Evolutionary conservation across 2,888 invertebrate genomes (phyloP), one percentile per base, ranked within the genome.

Genomic region (Glaucopsyche alexis): DNA sequence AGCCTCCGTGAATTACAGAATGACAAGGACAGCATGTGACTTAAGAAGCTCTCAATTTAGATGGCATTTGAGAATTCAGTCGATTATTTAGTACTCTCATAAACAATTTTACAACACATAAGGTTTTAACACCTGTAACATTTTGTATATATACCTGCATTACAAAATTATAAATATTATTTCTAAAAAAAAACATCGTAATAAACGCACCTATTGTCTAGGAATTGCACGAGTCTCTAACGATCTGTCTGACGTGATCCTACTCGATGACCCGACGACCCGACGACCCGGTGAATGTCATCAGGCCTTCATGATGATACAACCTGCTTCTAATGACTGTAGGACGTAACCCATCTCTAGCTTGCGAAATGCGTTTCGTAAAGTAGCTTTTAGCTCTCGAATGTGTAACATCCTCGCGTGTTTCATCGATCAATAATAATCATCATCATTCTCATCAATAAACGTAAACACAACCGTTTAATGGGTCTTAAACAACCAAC

Each of bases 401-500:
- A 16, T 55, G 11, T 19, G 9, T 55, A 19, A 55, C 1, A 19
- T 16, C n/a, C 8, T 11, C 55, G 55, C n/a, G 52, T 16, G 52
- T 9, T 55, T 19, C 9, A 9, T 9, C 19, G 19, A 55, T 60
- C 29, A 29, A 60, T 60, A 60, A 19, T 55, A 0, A 29, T 60
- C 60, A 60, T 60, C 60, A 60, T 38, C 13, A 60, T 13, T 60
- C 13, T 60, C 60, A 29, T 38, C 60, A 13, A 60, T 60, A 60
- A 38, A 29, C 60, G 29, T 38, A 29, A 60, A 29, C 29, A 13
- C 2, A 11, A 9, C 29, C 11, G 7, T 60, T 55, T 0, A 60
- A 38, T 0, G 38, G 6, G 29, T 2, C 13, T 38, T 60, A 60
- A 60, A 55, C 13, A 11, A 5, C 7, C 13, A 38, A 13, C 29